Conservation (phyloP, 2,113 vertebrate genomes). For the Ophiodon elongatus region DNA sequence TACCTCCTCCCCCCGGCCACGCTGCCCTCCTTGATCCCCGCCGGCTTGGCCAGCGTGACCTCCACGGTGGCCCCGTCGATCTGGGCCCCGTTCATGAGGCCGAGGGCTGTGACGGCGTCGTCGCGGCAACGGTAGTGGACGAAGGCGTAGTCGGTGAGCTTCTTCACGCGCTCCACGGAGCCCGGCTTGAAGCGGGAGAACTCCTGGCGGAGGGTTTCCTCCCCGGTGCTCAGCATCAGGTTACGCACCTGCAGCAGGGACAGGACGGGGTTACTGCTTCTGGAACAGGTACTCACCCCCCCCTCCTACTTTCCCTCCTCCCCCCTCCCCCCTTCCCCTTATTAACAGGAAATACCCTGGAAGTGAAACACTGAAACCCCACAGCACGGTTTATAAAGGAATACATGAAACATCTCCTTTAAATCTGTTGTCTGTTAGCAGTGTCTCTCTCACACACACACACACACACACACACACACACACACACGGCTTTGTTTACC, state of each 20-base stretch:
- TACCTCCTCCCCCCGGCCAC: not conserved
- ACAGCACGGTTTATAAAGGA: too few relatives aligned
- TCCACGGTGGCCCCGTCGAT: constrained; percentile 93
- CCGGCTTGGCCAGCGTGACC: constrained; percentile 93
- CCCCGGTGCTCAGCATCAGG: constrained; percentile 92
- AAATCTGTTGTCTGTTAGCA: too few relatives aligned
- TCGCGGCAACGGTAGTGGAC: constrained; percentile 93
- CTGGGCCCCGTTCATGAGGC: constrained; percentile 89
- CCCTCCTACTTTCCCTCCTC: too few relatives aligned
- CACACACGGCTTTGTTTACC: not conserved
- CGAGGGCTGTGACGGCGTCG: constrained; percentile 90
- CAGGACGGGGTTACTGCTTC: too few relatives aligned
- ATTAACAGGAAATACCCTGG: too few relatives aligned
- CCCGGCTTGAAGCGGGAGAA: constrained; percentile 93
- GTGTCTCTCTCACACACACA: too few relatives aligned
- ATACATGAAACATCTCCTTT: not conserved
- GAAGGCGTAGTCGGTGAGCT: constrained; percentile 95
- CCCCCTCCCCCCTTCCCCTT: too few relatives aligned
- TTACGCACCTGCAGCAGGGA: constrained; percentile 85
- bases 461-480: not conserved
- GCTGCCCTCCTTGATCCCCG: constrained; percentile 82
- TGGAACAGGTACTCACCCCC: too few relatives aligned
- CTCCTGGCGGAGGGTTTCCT: constrained; percentile 90
- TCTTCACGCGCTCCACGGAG: constrained; percentile 93
- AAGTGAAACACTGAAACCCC: too few relatives aligned